These are phyloP conservation scores for Calycopis cecrops DNA, from an alignment of 1,140 invertebrate genomes.

Conservation along the genomic window DNA sequence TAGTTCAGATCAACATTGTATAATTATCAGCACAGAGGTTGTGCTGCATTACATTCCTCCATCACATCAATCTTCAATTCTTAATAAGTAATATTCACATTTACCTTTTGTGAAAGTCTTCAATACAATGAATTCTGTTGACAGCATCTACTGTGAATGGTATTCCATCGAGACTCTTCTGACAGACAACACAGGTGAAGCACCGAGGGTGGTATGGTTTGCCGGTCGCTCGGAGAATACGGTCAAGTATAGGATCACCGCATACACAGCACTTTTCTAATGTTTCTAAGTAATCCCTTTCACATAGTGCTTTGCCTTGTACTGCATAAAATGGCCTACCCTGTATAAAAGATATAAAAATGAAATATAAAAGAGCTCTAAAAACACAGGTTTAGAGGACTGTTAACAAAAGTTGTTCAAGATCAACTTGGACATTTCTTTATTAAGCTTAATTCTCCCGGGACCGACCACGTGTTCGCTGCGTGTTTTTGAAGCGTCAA, in stretches of 20 bases:
- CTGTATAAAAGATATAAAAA: slow-evolving; percentile 36
- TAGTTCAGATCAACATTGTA: too few species aligned
- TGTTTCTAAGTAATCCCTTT: slow-evolving; percentile 94
- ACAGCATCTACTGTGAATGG: slow-evolving; percentile 98
- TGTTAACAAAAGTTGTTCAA: too few species aligned
- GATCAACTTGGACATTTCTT: too few species aligned
- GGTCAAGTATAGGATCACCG: slow-evolving; percentile 92
- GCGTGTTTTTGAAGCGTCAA: too few species aligned
- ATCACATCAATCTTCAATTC: background rate
- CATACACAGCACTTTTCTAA: slow-evolving; percentile 98
- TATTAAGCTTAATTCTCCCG: too few species aligned
- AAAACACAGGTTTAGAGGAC: too few species aligned
- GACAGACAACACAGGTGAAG: slow-evolving; percentile 97
- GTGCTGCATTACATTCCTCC: background rate
- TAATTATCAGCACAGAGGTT: too few species aligned
- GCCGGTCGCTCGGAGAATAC: slow-evolving; percentile 95
- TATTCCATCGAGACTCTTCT: slow-evolving; percentile 96
- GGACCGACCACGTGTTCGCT: too few species aligned
- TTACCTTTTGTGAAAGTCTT: slow-evolving; percentile 97
- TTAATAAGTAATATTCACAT: background rate
- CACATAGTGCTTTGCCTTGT: slow-evolving; percentile 94
- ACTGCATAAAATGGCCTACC: slow-evolving; percentile 96
- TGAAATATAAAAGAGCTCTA: slow-evolving; percentile 1
- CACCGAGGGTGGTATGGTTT: slow-evolving; percentile 98
- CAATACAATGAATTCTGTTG: slow-evolving; percentile 98